Base-by-base conservation (phyloP, 2,888 invertebrate genomes). In the Kryphioiulus occultus region DNA sequence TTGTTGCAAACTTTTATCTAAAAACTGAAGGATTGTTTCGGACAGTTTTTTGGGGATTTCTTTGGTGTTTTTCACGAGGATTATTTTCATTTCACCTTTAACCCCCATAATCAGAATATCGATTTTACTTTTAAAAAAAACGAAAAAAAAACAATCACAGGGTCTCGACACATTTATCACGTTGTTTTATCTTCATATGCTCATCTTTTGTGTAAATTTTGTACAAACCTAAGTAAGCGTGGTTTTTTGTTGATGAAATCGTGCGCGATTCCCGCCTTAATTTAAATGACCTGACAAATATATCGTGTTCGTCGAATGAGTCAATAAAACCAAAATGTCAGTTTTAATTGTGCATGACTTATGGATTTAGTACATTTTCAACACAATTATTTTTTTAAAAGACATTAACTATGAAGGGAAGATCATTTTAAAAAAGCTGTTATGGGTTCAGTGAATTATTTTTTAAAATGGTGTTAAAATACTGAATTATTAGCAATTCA, bases 121-220 rank as follows among this genome's bases (percentile, higher is more conserved):
- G 19, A n/a, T n/a, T n/a, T 53, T 53, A 9, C 12, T 53, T 19
- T 53, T 53, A n/a, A 53, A 53, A n/a, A 53, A n/a, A n/a, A 5
- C 1, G 15, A n/a, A n/a, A n/a, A 53, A 53, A 53, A 53, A 53
- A n/a, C 3, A 53, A 5, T n/a, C 53, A 53, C 53, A 53, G 53
- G 53, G 53, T 53, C n/a, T 17, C 15, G 47, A 47, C 15, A 47
- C 42, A 12, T 42, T 9, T 12, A 15, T 47, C 10, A 17, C 17
- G n/a, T 53, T 53, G 15, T 42, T 53, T 53, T n/a, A 53, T 53
- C n/a, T 53, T 53, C 53, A 53, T 53, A 53, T n/a, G n/a, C 53
- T 53, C 53, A 53, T 53, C 53, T 53, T 53, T 53, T 53, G n/a
- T 53, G 53, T 53, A 53, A 53, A 53, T 53, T 53, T 53, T 53